Percentiles rank a stretch among this genome's conserved stretches.
Evolutionary conservation across 1,140 invertebrate genomes (phyloP).

Genomic region (Pollicipes pollicipes): DNA sequence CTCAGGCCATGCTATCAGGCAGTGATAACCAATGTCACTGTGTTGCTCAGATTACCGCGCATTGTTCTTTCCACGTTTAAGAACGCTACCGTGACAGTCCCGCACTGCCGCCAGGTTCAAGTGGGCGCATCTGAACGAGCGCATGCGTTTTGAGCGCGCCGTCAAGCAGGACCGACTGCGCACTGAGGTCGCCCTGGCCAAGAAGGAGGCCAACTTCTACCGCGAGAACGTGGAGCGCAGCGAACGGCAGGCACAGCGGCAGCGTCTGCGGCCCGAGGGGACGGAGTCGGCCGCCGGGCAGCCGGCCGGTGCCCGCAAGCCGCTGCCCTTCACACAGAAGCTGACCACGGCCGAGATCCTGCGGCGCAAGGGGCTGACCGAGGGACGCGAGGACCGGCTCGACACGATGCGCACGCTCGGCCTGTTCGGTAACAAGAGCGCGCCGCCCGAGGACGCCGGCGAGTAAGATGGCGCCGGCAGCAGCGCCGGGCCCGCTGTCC

Average conservation of each 20-base stretch:
- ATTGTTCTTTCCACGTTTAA: no score
- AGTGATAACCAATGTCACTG: no score
- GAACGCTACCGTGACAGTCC: no score
- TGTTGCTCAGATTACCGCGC: no score
- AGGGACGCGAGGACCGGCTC: not conserved
- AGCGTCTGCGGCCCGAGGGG: no score
- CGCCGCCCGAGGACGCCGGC: not conserved
- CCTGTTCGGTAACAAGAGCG: not conserved
- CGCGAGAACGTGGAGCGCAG: slow-evolving; percentile 49
- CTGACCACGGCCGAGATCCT: not conserved
- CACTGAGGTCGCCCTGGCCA: slow-evolving; percentile 75
- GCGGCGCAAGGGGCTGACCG: not conserved
- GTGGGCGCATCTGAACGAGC: slow-evolving; percentile 84
- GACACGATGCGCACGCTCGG: not conserved
- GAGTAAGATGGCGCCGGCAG: no score
- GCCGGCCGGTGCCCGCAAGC: no score
- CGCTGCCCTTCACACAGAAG: not conserved
- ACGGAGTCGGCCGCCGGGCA: no score
- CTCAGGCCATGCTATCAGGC: no score
- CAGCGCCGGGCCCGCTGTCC: no score
- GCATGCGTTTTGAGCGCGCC: slow-evolving; percentile 66
- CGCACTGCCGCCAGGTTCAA: slow-evolving; percentile 65
- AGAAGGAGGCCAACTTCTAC: slow-evolving; percentile 71
- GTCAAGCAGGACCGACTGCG: slow-evolving; percentile 66
- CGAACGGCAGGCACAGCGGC: not conserved